Conservation (phyloP, 2,113 vertebrate genomes). For the Scytalopus superciliaris region DNA sequence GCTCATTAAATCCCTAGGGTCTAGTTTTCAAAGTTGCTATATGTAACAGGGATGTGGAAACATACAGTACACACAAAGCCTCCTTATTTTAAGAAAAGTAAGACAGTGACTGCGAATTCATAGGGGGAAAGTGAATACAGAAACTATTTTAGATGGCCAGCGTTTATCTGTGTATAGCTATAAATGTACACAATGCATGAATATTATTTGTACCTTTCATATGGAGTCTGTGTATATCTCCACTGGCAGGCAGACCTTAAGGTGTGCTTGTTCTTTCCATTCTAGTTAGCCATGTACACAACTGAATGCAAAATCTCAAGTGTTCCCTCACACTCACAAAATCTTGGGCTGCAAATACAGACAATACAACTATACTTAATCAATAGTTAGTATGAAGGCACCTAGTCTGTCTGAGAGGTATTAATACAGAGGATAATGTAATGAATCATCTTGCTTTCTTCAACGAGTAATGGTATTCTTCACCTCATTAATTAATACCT, state of each 20-base stretch:
- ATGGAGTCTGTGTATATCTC: background rate
- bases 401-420: background rate
- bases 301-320: background rate
- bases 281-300: rapidly evolving
- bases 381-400: background rate
- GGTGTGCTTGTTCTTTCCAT: background rate
- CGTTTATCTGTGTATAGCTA: background rate
- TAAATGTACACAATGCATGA: background rate
- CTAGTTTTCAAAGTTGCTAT: background rate
- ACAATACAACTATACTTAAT: background rate
- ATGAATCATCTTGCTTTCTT: background rate
- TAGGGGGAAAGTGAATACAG: background rate
- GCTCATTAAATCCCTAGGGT: background rate
- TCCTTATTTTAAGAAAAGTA: background rate
- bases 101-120: background rate
- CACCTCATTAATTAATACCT: background rate
- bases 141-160: background rate
- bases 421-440: background rate
- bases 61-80: background rate
- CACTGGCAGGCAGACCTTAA: background rate
- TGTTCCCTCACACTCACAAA: background rate
- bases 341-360: background rate
- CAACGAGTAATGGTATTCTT: background rate
- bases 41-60: background rate
- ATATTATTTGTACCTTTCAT: background rate